Base-by-base conservation (phyloP, 2,888 invertebrate genomes). In the Coelopa pilipes region DNA sequence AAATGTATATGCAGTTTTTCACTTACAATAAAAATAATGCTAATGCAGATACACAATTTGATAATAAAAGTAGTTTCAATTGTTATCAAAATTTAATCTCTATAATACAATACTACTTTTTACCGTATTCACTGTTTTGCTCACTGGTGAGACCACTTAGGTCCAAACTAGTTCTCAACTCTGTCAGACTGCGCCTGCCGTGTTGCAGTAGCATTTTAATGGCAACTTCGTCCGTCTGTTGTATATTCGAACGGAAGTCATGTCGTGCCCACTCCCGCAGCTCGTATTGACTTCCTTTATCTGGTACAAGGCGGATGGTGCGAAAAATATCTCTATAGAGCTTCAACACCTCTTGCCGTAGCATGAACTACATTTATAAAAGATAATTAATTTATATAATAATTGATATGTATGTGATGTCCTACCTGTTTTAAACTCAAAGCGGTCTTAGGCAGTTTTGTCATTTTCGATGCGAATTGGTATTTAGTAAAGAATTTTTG, bases 271-370 rank as follows among this genome's bases (percentile, higher is more conserved):
- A 96, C 65, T 91, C 89, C 73, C 87, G 90, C 21, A 96, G 86
- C 80, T 95, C 94, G 1, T 87, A 81, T 75, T 90, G 90, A 70
- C 92, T 92, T 1, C 83, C 85, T 79, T 90, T 87, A 83, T 94
- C 92, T 0, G 92, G 91, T 11, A 95, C 91, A 81, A 90, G 87
- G 72, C 89, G 90, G 67, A 94, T 89, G 10, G 92, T 90, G 69
- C 92, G 90, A 79, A 94, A 90, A 75, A 95, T 92, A 76, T 92
- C 90, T 77, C 93, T 89, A 81, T 95, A 96, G 0, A 95, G 86
- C 80, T 91, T 92, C 21, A 95, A 84, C 0, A 95, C 95, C 87
- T 95, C 92, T 87, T 93, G 92, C 13, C 94, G 91, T 47, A 94
- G 85, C 86, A 96, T 90, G 85, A 96, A 96, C 95, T 96, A 86